Conservation (phyloP, 1,140 invertebrate genomes). For the Drosophila leontia region DNA sequence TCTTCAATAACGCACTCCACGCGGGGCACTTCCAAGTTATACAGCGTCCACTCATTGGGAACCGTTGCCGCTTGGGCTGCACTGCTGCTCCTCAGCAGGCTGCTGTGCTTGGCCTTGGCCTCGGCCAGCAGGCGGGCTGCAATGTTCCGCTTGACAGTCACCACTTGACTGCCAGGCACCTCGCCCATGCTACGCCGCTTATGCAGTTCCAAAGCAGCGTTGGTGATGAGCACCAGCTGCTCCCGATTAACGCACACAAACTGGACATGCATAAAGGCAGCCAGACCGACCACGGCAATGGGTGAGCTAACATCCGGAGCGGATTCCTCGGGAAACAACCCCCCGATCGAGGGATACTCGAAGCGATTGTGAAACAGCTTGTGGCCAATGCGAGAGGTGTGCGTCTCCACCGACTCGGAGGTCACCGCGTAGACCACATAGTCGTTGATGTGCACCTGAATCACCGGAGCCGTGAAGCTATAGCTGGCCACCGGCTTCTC, state of each 20-base stretch:
- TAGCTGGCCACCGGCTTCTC: conserved; percentile 86
- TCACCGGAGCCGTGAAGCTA: conserved; percentile 90
- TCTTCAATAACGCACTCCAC: conserved; percentile 88
- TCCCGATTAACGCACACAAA: conserved; percentile 87
- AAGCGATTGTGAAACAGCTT: conserved; percentile 85
- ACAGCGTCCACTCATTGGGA: conserved; percentile 88
- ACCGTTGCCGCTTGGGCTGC: conserved; percentile 51
- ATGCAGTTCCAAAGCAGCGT: conserved; percentile 58
- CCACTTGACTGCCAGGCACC: conserved; percentile 35
- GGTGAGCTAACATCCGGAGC: conserved; percentile 88
- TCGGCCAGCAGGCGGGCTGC: conserved; percentile 76
- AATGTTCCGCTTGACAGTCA: conserved; percentile 71
- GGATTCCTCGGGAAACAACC: conserved; percentile 84
- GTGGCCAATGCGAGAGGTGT: conserved; percentile 89
- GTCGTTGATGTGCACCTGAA: conserved; percentile 88
- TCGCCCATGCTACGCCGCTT: conserved; percentile 77
- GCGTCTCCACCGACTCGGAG: conserved; percentile 91
- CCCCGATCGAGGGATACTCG: conserved; percentile 76
- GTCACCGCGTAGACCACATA: conserved; percentile 91
- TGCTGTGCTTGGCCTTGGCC: conserved; percentile 78
- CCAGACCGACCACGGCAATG: conserved; percentile 90
- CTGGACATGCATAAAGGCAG: conserved; percentile 90
- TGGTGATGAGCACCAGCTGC: conserved; percentile 88
- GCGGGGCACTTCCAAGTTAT: conserved; percentile 88
- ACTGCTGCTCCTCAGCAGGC: conserved; percentile 68